Percentiles rank a stretch among this genome's conserved stretches.
Conservation (phyloP, 2,888 invertebrate genomes). For the Suillia variegata region DNA sequence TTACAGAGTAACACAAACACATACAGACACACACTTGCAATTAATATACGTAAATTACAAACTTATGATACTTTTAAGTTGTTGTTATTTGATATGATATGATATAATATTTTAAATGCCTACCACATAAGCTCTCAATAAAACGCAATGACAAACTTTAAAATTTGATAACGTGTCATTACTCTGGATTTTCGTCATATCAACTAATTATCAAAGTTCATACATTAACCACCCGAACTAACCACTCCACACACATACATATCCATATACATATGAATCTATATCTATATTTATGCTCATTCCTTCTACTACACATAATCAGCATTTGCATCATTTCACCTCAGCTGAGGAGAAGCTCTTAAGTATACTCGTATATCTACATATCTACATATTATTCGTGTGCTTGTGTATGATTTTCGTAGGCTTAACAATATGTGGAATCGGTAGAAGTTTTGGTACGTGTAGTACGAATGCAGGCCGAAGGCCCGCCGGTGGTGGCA, state of each 20-base stretch:
- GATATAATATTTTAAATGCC: too few relatives aligned
- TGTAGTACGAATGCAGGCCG: slow-evolving; percentile 56
- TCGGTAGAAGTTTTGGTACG: slow-evolving; percentile 61
- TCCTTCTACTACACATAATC: too few relatives aligned
- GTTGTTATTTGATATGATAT: neutral
- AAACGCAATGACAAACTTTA: too few relatives aligned
- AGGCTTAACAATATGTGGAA: slow-evolving; percentile 62
- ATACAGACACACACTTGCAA: slow-evolving; percentile 18
- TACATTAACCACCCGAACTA: too few relatives aligned
- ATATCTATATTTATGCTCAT: too few relatives aligned
- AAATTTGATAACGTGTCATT: too few relatives aligned
- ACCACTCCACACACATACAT: too few relatives aligned
- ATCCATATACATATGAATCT: too few relatives aligned
- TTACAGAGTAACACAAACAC: slow-evolving; percentile 9
- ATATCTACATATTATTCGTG: slow-evolving; percentile 16
- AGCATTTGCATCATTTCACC: slow-evolving; percentile 12
- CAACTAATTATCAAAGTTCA: neutral
- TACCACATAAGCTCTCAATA: too few relatives aligned
- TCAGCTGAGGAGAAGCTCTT: neutral
- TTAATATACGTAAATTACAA: neutral
- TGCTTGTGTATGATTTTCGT: slow-evolving; percentile 51
- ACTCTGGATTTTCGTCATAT: neutral
- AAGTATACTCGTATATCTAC: slow-evolving; percentile 11
- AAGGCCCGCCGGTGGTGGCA: slow-evolving; percentile 43
- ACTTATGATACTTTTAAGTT: too few relatives aligned